Evolutionary conservation across 2,797 vertebrate genomes (phyloP).

Genomic region (Anisognathus igniventris): DNA sequence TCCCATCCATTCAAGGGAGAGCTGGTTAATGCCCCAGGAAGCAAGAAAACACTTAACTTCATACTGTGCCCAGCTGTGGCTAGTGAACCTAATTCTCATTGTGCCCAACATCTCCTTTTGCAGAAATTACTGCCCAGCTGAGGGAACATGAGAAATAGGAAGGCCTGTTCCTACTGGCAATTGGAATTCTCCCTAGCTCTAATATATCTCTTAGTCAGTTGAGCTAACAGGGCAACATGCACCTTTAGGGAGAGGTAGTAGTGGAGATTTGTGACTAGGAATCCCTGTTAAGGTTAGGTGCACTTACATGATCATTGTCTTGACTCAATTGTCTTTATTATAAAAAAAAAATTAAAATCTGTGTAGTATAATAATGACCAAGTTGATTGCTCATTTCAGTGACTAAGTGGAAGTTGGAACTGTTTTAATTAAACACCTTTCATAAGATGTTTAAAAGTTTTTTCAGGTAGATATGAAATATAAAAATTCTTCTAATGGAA

Average conservation of each 20-base stretch:
- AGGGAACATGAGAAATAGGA: background rate
- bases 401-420: background rate
- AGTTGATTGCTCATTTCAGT: background rate
- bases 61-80: too few relatives aligned
- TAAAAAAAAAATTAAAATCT: rapidly evolving
- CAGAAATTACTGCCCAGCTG: background rate
- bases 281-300: background rate
- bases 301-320: background rate
- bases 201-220: too few relatives aligned
- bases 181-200: background rate
- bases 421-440: background rate
- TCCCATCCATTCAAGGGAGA: background rate
- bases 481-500: background rate
- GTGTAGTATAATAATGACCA: background rate
- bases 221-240: rapidly evolving
- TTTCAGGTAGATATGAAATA: background rate
- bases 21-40: background rate
- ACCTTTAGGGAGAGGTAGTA: background rate
- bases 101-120: background rate
- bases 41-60: background rate
- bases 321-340: background rate
- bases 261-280: background rate
- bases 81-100: background rate
- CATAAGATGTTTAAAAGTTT: background rate
- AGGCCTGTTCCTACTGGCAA: background rate